Evolutionary conservation across 2,113 vertebrate species (phyloP), one percentile per base, ranked within the genome.

Genomic region (Neodon shergylaensis): DNA sequence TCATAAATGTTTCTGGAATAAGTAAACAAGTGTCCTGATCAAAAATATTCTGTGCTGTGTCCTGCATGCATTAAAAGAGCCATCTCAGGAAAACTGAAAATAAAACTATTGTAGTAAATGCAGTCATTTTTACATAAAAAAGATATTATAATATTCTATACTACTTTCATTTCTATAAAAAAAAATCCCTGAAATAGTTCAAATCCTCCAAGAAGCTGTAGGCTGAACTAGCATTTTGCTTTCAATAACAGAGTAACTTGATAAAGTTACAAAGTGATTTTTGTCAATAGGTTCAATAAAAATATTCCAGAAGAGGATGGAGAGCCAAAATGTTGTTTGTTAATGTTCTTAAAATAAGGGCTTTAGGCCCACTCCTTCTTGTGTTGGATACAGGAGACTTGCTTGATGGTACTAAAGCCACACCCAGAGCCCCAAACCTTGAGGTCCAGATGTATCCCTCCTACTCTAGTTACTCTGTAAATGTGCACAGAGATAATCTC

Each of bases 131-230:
- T 63, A 8, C 17, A 54, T 72, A 28, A 81, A 94, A 90, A 90
- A 36, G 17, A 39, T 31, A 54, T 72, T 31, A 52, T 79, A 52
- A 16, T 54, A 22, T 58, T 63, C 66, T 24, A 79, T 61, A 26
- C 13, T 96, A 65, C 61, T 93, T 95, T 90, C 4, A 88, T 92
- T 79, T 79, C 47, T 66, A 96, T 31, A 47, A 44, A 84, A 28
- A 84, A 84, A 68, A 76, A 11, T n/a, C 31, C 54, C 47, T 74
- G 39, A 54, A 91, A 86, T 14, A 73, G 66, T 89, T 81, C 65
- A 87, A 42, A 90, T 14, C 44, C 16, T 17, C 36, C 14, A 63
- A 58, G 31, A 94, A 95, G 10, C 58, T 84, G 4, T 81, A n/a
- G n/a, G 22, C 16, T 26, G 78, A 95, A 24, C 26, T 73, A 77